A percentile compares a stretch with the other conserved stretches of the same genome.
Evolutionary conservation across 2,888 invertebrate species (phyloP).

Genomic region (Catocala sponsa): DNA sequence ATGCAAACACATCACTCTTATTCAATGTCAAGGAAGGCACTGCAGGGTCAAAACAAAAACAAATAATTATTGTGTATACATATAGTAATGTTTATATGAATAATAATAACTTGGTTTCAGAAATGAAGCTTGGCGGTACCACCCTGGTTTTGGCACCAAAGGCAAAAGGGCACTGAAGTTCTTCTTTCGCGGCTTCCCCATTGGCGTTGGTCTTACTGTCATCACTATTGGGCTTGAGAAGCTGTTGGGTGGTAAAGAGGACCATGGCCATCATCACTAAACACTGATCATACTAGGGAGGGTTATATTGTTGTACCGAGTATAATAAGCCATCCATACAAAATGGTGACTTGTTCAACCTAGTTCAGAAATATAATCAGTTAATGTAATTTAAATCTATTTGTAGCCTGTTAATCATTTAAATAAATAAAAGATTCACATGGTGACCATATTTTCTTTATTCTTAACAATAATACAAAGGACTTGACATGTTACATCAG

Average conservation of each 20-base stretch:
- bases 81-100: too few relatives aligned
- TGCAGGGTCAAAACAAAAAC: too few relatives aligned
- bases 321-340: too few relatives aligned
- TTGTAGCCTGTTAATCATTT: conserved; percentile 13
- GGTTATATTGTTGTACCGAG: not conserved
- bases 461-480: conserved; percentile 16
- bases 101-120: conserved; percentile 68
- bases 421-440: conserved; percentile 12
- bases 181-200: conserved; percentile 90
- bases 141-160: conserved; percentile 89
- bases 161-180: conserved; percentile 71
- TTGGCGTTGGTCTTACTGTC: conserved; percentile 87
- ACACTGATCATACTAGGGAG: conserved; percentile 36
- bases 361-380: not conserved
- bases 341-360: not conserved
- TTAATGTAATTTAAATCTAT: conserved; percentile 14
- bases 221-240: conserved; percentile 65
- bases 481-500: conserved; percentile 3
- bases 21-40: too few relatives aligned
- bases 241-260: conserved; percentile 58
- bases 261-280: conserved; percentile 77
- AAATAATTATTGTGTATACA: too few relatives aligned
- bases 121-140: conserved; percentile 95
- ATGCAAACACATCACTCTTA: too few relatives aligned
- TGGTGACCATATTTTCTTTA: conserved; percentile 7